Base-by-base conservation (phyloP, 2,888 invertebrate species). In the Gandaritis pyraliata region DNA sequence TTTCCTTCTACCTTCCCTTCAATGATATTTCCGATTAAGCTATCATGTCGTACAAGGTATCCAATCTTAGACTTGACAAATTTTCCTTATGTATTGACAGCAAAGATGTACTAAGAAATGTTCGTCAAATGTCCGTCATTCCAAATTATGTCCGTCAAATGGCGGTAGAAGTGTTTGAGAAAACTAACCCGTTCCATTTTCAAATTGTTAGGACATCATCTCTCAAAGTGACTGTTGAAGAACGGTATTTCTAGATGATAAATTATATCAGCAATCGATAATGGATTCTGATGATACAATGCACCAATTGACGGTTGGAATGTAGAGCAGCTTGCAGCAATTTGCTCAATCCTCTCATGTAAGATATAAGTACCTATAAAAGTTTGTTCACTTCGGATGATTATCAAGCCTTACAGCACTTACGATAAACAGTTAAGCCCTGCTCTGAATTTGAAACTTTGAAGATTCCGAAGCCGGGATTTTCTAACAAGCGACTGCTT, bases 201-300 rank as follows among this genome's bases (percentile, higher is more conserved):
- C 51, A 63, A 54, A 61, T 56, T 47, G 55, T 62, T 62, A 58
- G 33, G 59, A 60, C 59, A 59, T 61, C 55, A 36, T 59, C 49
- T 48, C 12, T 29, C 50, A 59, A 33, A 59, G 49, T 49, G 47
- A 45, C 61, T 58, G 49, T 61, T 58, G 46, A 53, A 18, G 39
- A 59, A 36, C 62, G 11, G 58, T 65, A 66, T 56, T 63, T 66
- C 57, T 62, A 59, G 66, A 61, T 60, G 64, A 60, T 55, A 65
- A 62, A 69, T 64, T 65, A 49, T 57, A 61, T 70, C 53, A 58
- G 61, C 64, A 56, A 52, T 36, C 64, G 48, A 58, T 70, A 66
- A 66, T 68, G 64, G 65, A 64, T 45, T 65, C 48, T 56, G 63
- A 67, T 64, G 67, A 47, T 61, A 56, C 56, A 55, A 58, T 66